A percentile compares a stretch with the other conserved stretches of the same genome.
phyloP scores from a whole-genome alignment of 2,888 invertebrate species.

The Neria commutata region DNA sequence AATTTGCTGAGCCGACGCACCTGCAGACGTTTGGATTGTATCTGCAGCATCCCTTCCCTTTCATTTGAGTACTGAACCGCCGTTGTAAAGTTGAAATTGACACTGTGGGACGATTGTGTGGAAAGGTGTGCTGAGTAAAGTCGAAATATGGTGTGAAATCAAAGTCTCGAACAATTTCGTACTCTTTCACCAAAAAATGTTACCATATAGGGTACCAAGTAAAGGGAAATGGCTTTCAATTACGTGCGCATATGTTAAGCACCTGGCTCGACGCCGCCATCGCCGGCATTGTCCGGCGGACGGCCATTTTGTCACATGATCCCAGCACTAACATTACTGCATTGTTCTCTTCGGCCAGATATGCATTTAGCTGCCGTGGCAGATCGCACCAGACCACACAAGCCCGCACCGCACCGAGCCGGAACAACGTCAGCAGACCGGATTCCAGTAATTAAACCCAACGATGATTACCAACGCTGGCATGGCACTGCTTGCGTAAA shows the following conservation, averaged over 20 bases:
- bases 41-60: no score
- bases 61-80: no score
- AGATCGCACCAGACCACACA: neutral
- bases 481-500: no score
- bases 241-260: neutral
- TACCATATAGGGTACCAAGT: no score
- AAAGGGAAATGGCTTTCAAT: slow-evolving; percentile 7
- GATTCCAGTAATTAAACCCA: slow-evolving; percentile 26
- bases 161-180: no score
- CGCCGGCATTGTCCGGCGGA: neutral
- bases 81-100: no score
- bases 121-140: no score
- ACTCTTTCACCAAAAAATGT: no score
- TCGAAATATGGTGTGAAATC: no score
- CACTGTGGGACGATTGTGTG: no score
- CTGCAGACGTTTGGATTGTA: no score
- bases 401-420: neutral
- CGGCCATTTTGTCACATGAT: neutral
- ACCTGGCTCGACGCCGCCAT: neutral
- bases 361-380: slow-evolving; percentile 6
- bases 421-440: slow-evolving; percentile 9
- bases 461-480: slow-evolving; percentile 17
- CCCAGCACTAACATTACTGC: slow-evolving; percentile 10
- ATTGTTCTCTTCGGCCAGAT: slow-evolving; percentile 15
- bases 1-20: no score